Conservation (phyloP, 2,113 vertebrate species). For the Corydoras maculifer region DNA sequence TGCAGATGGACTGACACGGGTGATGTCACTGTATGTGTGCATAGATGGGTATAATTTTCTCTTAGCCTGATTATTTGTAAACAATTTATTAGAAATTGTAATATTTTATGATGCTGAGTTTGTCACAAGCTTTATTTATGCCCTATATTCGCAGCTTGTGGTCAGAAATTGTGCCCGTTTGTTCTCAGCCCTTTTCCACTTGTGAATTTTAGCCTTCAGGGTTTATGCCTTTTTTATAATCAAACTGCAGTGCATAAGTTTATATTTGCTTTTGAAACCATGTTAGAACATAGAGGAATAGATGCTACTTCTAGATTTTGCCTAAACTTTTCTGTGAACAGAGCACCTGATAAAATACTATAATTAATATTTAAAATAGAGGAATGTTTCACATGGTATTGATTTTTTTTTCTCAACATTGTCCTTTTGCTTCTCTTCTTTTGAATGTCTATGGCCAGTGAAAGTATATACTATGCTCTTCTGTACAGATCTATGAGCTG, state of each 20-base stretch:
- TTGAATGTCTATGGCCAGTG: conserved; percentile 62
- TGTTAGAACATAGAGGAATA: conserved; percentile 24
- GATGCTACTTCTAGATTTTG: conserved; percentile 9
- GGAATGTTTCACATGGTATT: conserved; percentile 58
- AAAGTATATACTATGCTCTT: conserved; percentile 59
- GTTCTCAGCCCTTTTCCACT: neutral
- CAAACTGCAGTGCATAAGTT: conserved; percentile 19
- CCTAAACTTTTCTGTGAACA: conserved; percentile 52
- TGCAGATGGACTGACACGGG: conserved; percentile 55
- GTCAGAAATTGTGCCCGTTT: conserved; percentile 4
- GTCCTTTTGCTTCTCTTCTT: conserved; percentile 46
- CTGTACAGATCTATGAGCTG: conserved; percentile 72
- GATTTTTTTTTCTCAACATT: conserved; percentile 49
- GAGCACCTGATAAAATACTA: conserved; percentile 48
- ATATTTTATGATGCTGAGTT: conserved; percentile 60
- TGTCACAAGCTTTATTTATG: conserved; percentile 22
- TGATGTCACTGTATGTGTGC: conserved; percentile 58
- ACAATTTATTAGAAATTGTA: conserved; percentile 56
- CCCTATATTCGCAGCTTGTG: conserved; percentile 12
- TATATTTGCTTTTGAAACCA: conserved; percentile 2
- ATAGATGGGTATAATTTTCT: conserved; percentile 57
- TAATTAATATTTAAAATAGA: conserved; percentile 34
- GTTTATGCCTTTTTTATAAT: conserved; percentile 27
- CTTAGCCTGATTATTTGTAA: conserved; percentile 55
- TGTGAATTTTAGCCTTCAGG: conserved; percentile 38